A percentile compares a stretch with the other conserved stretches of the same genome.
These are phyloP conservation scores for Ciona savignyi DNA, from an alignment of 23 tunicate species.

Conservation along the genomic window DNA sequence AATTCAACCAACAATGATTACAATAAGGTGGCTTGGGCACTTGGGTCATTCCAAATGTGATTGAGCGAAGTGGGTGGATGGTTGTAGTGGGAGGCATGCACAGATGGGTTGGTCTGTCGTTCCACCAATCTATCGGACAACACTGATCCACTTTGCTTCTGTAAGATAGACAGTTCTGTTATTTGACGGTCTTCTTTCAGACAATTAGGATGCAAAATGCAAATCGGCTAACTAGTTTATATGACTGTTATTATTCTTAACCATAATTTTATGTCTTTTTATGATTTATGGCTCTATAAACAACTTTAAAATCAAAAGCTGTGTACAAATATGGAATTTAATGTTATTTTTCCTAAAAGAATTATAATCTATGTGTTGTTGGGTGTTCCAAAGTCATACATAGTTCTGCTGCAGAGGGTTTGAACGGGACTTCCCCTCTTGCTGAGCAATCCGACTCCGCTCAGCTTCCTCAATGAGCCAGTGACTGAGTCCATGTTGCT, in stretches of 20 bases:
- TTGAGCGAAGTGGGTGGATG: constrained; percentile 25
- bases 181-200: constrained; percentile 2
- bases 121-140: constrained; percentile 51
- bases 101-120: constrained; percentile 24
- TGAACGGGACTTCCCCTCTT: constrained; percentile 47
- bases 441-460: constrained; percentile 58
- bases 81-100: not conserved
- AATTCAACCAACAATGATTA: not conserved
- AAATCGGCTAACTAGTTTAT: too few species aligned
- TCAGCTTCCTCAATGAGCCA: constrained; percentile 92
- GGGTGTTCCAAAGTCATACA: too few species aligned
- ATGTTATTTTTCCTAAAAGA: too few species aligned
- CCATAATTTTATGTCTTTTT: too few species aligned
- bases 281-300: too few species aligned
- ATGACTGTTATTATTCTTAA: too few species aligned
- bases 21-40: constrained; percentile 54
- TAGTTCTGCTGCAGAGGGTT: constrained; percentile 17
- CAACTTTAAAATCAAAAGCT: too few species aligned
- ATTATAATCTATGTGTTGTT: too few species aligned
- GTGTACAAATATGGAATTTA: too few species aligned
- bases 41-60: constrained; percentile 68
- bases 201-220: too few species aligned
- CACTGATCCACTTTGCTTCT: constrained; percentile 8
- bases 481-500: constrained; percentile 26
- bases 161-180: not conserved